These are phyloP conservation scores for Branchipolynoe longqiensis DNA, from an alignment of 2,888 invertebrate genomes.

Conservation along the genomic window DNA sequence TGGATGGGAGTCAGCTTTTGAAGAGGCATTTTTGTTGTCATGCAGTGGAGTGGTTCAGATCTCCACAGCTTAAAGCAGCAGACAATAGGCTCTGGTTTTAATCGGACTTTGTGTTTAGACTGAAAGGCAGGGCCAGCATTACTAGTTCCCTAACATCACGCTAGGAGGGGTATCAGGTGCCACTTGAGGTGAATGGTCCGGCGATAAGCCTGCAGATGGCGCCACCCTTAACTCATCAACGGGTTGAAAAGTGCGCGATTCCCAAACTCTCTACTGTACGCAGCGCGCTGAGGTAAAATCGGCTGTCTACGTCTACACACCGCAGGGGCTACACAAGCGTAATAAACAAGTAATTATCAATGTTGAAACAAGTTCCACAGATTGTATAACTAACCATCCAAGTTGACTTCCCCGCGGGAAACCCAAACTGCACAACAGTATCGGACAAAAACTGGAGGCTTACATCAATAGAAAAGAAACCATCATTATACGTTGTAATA, in stretches of 20 bases:
- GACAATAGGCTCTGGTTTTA: no score
- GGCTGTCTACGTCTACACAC: not conserved
- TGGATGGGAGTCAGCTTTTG: no score
- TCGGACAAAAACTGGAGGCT: not conserved
- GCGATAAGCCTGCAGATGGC: conserved; percentile 7
- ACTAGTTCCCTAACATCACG: conserved; percentile 29
- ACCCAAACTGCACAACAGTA: not conserved
- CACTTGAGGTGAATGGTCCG: conserved; percentile 44
- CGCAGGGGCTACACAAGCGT: not conserved
- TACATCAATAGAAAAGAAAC: conserved; percentile 7
- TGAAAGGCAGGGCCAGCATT: conserved; percentile 37
- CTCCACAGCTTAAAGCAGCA: no score
- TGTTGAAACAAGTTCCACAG: conserved; percentile 1
- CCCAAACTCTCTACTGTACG: not conserved
- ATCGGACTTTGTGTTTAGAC: no score
- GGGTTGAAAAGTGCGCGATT: no score
- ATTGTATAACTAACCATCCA: not conserved
- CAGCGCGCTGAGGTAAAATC: conserved; percentile 17
- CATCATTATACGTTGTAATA: not conserved
- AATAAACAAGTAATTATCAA: not conserved
- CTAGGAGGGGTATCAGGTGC: no score
- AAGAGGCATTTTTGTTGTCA: no score
- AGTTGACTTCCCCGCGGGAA: not conserved
- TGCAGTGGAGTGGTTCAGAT: no score
- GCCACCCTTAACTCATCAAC: no score